Conservation (phyloP, 2,888 invertebrate species). For the Tenthredo livida region DNA sequence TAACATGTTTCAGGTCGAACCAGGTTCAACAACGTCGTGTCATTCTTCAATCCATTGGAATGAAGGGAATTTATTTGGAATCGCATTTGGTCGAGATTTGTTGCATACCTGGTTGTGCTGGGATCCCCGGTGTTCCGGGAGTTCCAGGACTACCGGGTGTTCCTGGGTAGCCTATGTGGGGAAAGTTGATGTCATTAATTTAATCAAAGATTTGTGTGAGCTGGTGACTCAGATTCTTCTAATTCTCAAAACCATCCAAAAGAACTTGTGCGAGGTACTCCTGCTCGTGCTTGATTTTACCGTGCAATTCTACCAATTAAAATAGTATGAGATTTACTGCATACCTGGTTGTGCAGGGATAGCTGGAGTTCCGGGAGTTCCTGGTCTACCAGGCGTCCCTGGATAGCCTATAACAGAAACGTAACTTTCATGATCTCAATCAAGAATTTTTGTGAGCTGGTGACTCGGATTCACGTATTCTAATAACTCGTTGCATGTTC, state of each 20-base stretch:
- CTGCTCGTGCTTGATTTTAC: constrained; percentile 8
- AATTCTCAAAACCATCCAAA: no score
- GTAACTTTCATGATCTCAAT: no score
- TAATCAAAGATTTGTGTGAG: neutral
- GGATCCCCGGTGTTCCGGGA: constrained; percentile 71
- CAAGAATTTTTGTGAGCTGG: neutral
- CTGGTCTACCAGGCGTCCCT: constrained; percentile 64
- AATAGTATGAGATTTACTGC: constrained; percentile 51
- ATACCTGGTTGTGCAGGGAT: constrained; percentile 59
- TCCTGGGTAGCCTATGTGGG: constrained; percentile 50
- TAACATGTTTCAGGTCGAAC: neutral
- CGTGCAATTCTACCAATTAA: constrained; percentile 22
- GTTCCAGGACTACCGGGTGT: constrained; percentile 61
- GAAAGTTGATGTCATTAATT: neutral
- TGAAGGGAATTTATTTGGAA: neutral
- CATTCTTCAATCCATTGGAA: neutral
- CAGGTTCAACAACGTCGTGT: neutral
- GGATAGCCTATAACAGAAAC: neutral
- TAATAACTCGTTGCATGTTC: neutral
- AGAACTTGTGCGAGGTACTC: neutral
- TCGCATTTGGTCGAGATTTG: constrained; percentile 60
- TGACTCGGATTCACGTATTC: neutral
- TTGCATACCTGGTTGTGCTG: constrained; percentile 58
- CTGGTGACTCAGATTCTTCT: neutral
- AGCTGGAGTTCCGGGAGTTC: constrained; percentile 68